phyloP scores from a whole-genome alignment of 2,113 vertebrate species.

The Condylura cristata region DNA sequence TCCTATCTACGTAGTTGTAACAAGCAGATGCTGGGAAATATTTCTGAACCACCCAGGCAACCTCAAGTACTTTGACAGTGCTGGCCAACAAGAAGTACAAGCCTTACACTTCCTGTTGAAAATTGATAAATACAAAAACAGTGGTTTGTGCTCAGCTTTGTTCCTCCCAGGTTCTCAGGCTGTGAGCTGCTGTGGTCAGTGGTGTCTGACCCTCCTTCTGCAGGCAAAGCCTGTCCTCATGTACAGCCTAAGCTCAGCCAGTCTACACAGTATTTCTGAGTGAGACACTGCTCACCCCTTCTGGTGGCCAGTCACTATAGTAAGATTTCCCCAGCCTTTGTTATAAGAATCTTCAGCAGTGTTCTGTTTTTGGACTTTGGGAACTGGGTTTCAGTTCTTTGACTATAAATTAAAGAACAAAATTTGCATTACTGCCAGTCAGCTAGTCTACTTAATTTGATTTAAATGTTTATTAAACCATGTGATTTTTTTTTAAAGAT shows the following conservation, averaged over 20 bases:
- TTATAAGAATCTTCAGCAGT: background rate
- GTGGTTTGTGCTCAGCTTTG: constrained; percentile 24
- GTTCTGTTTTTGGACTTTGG: background rate
- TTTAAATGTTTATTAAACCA: background rate
- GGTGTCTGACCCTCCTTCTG: background rate
- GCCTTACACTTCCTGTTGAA: constrained; percentile 46
- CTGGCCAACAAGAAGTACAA: background rate
- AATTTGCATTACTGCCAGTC: background rate
- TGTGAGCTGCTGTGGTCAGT: background rate
- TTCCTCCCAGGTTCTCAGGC: background rate
- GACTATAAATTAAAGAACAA: background rate
- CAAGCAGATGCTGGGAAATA: background rate
- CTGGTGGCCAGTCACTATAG: background rate
- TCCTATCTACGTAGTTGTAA: background rate
- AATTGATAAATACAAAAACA: background rate
- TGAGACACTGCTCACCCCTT: background rate
- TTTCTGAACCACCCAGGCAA: constrained; percentile 31
- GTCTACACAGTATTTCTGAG: background rate
- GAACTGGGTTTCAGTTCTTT: background rate
- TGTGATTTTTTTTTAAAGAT: too few relatives aligned
- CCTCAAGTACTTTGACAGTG: background rate
- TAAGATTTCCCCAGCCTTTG: background rate
- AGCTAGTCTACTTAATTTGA: background rate
- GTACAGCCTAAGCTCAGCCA: background rate
- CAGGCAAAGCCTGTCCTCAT: background rate